Conservation (phyloP, 2,113 vertebrate species). For the Rhabdornis inornatus region DNA sequence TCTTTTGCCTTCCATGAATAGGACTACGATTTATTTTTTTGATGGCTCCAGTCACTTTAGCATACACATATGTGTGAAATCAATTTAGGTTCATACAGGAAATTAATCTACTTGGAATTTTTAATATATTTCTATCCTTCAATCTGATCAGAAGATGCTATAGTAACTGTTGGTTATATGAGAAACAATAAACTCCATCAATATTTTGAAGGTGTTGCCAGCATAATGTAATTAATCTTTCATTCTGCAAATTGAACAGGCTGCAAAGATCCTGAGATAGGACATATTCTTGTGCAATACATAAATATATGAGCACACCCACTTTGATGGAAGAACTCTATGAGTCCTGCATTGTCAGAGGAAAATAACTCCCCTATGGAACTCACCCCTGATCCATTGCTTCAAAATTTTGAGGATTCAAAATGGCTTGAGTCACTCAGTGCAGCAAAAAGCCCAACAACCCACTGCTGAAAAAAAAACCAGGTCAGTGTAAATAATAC, state of each 20-base stretch:
- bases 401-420: not conserved
- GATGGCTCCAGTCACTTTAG: constrained; percentile 37
- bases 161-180: constrained; percentile 71
- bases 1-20: not conserved
- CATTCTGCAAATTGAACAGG: constrained; percentile 69
- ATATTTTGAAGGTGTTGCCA: constrained; percentile 49
- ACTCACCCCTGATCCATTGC: constrained; percentile 13
- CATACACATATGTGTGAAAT: constrained; percentile 35
- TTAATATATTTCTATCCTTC: constrained; percentile 77
- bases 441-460: not conserved
- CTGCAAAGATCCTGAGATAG: constrained; percentile 65
- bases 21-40: constrained; percentile 10
- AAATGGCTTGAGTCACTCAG: not conserved
- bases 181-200: constrained; percentile 57
- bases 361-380: constrained; percentile 4
- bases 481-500: constrained; percentile 66
- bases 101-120: constrained; percentile 77
- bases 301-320: constrained; percentile 52
- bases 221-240: constrained; percentile 75
- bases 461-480: not conserved
- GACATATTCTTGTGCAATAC: constrained; percentile 23
- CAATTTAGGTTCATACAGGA: constrained; percentile 75
- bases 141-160: constrained; percentile 70
- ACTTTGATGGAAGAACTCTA: not conserved
- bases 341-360: not conserved